Evolutionary conservation across 2,888 invertebrate species (phyloP), one percentile per base, ranked within the genome.

Genomic region (Keiferia lycopersicella): DNA sequence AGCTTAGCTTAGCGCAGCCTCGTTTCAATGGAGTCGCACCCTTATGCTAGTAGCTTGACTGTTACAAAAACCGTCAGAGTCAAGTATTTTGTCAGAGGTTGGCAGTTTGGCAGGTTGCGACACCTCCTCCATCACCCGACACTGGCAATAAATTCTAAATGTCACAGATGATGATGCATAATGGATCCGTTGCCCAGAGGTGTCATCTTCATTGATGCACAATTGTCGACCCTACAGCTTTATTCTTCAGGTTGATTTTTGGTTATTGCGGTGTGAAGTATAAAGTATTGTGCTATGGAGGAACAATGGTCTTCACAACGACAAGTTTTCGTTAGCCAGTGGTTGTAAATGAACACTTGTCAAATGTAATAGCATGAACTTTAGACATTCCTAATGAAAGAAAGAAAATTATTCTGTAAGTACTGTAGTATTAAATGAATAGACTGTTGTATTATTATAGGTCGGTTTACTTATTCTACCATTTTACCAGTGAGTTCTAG

Each of bases 141-240:
- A 80, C 79, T 76, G 78, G 80, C 81, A 84, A 87, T 88, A 87
- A 86, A 89, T 88, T 86, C 80, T 81, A 83, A 87, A 87, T 86
- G 86, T 86, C 88, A 85, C 81, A 80, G 77, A 80, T 83, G 82
- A 88, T 86, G 84, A 86, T 85, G 81, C 80, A 82, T 87, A 84
- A 86, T 86, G 79, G 79, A 83, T 83, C 79, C 75, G 73, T 76
- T 72, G 84, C 86, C 78, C 75, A 73, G 70, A 84, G 83, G 80
- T 82, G 82, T 77, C 78, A 77, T 74, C 75, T 77, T 60, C 18
- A 65, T 38, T 61, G 64, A 64, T 62, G 70, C 66, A 70, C 64
- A 61, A 72, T 70, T 68, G 62, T 20, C 26, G 62, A 66, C 70
- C 69, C 65, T 77, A 61, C 26, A 10, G 71, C 34, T 4, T 68